phyloP scores from a whole-genome alignment of 2,888 invertebrate genomes.

The Pseudococcus longispinus region DNA sequence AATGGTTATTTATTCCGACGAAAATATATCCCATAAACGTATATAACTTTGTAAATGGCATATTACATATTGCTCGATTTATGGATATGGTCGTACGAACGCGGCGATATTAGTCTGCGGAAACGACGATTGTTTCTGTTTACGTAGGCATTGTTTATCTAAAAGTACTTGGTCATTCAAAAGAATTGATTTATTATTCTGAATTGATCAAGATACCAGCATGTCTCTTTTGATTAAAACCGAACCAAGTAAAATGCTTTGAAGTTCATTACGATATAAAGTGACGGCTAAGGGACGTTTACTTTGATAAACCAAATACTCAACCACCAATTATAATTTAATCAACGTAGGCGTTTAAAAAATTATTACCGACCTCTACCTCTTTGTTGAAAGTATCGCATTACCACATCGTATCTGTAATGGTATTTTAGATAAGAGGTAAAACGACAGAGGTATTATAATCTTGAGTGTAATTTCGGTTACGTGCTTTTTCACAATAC shows the following conservation, averaged over 20 bases:
- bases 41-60: neutral
- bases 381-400: neutral
- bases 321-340: neutral
- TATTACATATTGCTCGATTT: conserved; percentile 1
- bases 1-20: neutral
- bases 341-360: conserved; percentile 10
- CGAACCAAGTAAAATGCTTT: neutral
- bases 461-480: neutral
- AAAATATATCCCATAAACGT: neutral
- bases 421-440: neutral
- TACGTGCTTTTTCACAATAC: conserved; percentile 15
- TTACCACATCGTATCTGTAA: neutral
- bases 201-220: neutral
- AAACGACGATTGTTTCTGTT: neutral
- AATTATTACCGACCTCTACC: neutral
- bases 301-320: conserved; percentile 2
- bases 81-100: neutral
- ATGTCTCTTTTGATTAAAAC: neutral
- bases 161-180: neutral
- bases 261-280: neutral
- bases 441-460: neutral
- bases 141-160: neutral
- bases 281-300: neutral
- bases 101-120: neutral
- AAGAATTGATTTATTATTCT: neutral